Percentiles rank a stretch among this genome's conserved stretches.
Conservation (phyloP, 1,140 invertebrate genomes). For the Saccostrea cuccullata region DNA sequence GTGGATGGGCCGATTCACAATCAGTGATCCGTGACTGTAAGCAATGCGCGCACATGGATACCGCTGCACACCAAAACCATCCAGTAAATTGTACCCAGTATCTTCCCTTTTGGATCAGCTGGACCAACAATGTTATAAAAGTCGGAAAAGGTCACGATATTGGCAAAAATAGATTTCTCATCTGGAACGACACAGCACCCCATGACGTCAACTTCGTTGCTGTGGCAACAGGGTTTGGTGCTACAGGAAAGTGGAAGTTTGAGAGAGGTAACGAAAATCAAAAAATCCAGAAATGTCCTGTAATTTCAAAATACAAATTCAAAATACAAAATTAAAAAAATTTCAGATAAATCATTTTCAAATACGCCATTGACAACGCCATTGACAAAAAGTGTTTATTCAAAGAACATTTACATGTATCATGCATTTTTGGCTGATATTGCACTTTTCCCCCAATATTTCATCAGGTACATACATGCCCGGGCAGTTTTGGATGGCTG, state of each 20-base stretch:
- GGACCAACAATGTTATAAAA: constrained; percentile 56
- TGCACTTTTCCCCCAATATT: neutral
- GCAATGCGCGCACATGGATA: constrained; percentile 54
- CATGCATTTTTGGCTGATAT: neutral
- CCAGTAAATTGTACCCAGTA: constrained; percentile 51
- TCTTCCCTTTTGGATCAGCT: constrained; percentile 64
- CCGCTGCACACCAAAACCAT: constrained; percentile 20
- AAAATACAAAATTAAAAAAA: no score
- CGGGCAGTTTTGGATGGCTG: constrained; percentile 57
- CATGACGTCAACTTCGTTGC: constrained; percentile 61
- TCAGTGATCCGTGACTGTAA: constrained; percentile 62
- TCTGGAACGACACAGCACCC: constrained; percentile 59
- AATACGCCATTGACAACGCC: no score
- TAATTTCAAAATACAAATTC: no score
- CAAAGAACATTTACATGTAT: neutral
- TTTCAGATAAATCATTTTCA: neutral
- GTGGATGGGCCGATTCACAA: constrained; percentile 60
- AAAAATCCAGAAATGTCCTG: neutral
- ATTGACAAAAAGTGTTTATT: neutral
- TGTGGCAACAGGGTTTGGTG: constrained; percentile 64
- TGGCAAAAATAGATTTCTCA: constrained; percentile 57
- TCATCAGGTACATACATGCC: constrained; percentile 52
- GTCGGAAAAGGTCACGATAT: constrained; percentile 61
- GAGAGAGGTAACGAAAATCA: constrained; percentile 32
- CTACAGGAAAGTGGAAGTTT: constrained; percentile 64